These are phyloP conservation scores for Lindbergichthys nudifrons DNA, from an alignment of 2,797 vertebrate species.

Conservation along the genomic window DNA sequence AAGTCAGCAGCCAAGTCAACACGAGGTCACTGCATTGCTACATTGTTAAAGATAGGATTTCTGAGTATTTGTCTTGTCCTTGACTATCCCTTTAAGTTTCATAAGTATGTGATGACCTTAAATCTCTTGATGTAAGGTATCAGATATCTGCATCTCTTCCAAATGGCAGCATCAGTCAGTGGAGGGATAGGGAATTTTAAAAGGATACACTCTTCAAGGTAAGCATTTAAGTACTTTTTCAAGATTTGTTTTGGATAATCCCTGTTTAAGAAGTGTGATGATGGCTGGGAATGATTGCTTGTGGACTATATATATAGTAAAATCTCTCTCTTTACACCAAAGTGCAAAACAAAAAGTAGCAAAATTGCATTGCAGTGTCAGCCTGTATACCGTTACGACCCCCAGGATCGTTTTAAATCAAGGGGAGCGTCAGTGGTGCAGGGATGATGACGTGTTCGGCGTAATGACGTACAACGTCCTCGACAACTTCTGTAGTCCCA, in stretches of 20 bases:
- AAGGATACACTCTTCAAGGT: neutral
- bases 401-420: no score
- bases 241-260: neutral
- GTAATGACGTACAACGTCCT: no score
- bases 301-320: neutral
- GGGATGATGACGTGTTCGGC: no score
- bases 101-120: neutral
- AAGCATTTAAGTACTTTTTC: neutral
- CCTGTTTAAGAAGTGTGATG: neutral
- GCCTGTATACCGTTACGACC: no score
- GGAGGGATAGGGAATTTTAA: neutral
- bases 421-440: no score
- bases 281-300: no score
- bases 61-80: neutral
- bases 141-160: neutral
- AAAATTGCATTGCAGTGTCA: no score
- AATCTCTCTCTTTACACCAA: no score
- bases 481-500: no score
- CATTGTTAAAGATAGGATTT: neutral
- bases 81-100: neutral
- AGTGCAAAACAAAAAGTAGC: no score
- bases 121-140: neutral
- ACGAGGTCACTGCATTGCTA: conserved; percentile 8
- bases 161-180: conserved; percentile 5
- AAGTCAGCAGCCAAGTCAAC: conserved; percentile 13